A percentile compares a stretch with the other conserved stretches of the same genome.
These are phyloP conservation scores for Tetragonula carbonaria DNA, from an alignment of 2,888 invertebrate genomes.

Conservation along the genomic window DNA sequence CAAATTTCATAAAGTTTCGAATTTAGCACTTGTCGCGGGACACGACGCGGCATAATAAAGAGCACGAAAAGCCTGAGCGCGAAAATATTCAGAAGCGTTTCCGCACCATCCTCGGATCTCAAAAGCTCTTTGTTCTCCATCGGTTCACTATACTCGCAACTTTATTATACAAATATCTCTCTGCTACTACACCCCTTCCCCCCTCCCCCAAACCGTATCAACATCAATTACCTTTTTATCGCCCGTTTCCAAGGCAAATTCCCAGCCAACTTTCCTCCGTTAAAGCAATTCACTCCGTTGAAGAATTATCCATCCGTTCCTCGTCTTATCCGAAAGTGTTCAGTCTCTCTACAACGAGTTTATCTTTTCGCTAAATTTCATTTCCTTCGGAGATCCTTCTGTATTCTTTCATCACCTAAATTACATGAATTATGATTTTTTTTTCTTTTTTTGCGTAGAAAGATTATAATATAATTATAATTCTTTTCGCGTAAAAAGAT, in stretches of 20 bases:
- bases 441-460: neutral
- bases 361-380: neutral
- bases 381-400: neutral
- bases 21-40: no score
- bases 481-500: no score
- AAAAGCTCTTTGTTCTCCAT: neutral
- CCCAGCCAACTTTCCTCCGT: neutral
- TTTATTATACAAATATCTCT: conserved; percentile 4
- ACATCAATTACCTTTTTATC: conserved; percentile 13
- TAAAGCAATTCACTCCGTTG: neutral
- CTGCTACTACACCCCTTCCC: neutral
- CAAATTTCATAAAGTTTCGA: no score
- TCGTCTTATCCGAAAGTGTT: neutral
- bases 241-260: neutral
- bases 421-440: neutral
- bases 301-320: neutral
- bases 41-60: neutral
- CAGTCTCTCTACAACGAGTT: neutral
- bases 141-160: neutral
- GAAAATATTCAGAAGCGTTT: neutral
- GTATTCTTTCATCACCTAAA: neutral
- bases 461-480: no score
- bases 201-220: neutral
- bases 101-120: neutral
- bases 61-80: no score